Evolutionary conservation across 2,797 vertebrate genomes (phyloP).

Genomic region (Graptemys geographica): DNA sequence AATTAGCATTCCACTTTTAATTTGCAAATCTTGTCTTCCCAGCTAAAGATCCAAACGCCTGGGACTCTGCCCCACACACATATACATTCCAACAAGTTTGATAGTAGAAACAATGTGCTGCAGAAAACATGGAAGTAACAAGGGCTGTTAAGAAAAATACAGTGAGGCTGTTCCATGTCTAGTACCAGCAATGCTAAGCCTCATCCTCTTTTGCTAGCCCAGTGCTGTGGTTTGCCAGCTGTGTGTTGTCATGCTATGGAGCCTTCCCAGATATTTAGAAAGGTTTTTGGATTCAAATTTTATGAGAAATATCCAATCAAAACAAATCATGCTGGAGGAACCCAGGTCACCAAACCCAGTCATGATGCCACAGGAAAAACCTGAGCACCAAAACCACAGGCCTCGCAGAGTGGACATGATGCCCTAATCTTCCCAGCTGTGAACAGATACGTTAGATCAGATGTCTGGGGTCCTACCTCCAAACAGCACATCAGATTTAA

Average conservation of each 20-base stretch:
- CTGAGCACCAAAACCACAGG: neutral
- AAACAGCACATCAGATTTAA: neutral
- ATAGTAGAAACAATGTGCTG: slow-evolving; percentile 45
- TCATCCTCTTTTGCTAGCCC: neutral
- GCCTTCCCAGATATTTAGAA: neutral
- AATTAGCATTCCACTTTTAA: slow-evolving; percentile 80
- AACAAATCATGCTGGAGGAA: neutral
- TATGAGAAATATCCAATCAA: neutral
- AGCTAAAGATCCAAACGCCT: slow-evolving; percentile 72
- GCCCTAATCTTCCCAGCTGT: rapidly evolving
- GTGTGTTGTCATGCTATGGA: rapidly evolving
- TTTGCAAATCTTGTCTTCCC: slow-evolving; percentile 65
- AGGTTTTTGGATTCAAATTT: neutral
- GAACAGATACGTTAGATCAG: neutral
- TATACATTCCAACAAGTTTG: slow-evolving; percentile 54
- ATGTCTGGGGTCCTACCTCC: neutral
- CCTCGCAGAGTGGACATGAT: no score
- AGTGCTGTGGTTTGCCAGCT: rapidly evolving
- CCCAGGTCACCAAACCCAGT: neutral
- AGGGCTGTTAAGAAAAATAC: neutral
- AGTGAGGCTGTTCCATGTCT: neutral
- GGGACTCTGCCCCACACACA: slow-evolving; percentile 36
- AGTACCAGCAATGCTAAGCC: neutral
- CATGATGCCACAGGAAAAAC: rapidly evolving
- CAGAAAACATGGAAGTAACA: slow-evolving; percentile 15